phyloP scores from a whole-genome alignment of 2,113 vertebrate species.

The Sander lucioperca region DNA sequence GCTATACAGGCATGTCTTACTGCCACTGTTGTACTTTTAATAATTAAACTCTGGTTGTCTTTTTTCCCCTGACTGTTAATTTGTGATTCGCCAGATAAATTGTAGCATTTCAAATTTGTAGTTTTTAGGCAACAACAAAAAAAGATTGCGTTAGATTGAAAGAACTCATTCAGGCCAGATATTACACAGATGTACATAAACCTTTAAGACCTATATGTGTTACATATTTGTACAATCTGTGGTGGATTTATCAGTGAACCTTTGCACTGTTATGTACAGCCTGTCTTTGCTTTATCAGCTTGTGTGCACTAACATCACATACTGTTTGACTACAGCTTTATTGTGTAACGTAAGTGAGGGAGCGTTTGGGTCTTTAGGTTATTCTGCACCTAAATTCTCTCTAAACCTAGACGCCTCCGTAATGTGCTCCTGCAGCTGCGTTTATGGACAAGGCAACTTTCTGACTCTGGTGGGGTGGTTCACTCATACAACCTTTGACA shows the following conservation, averaged over 20 bases:
- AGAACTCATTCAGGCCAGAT: not conserved
- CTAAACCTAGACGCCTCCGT: not conserved
- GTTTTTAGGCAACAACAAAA: not conserved
- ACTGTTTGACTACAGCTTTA: not conserved
- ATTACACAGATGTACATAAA: not conserved
- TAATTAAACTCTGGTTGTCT: constrained; percentile 29
- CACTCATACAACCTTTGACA: constrained; percentile 19
- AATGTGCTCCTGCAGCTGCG: not conserved
- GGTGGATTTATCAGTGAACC: constrained; percentile 7
- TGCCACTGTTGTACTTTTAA: constrained; percentile 21
- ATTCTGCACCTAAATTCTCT: not conserved
- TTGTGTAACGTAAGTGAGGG: not conserved
- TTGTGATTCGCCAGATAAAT: not conserved
- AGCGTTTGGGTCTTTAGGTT: not conserved
- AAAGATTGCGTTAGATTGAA: not conserved
- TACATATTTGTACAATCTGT: not conserved
- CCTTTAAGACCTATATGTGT: not conserved
- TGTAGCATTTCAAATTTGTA: not conserved
- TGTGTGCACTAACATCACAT: not conserved
- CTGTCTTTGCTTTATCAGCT: not conserved
- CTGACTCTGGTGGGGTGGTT: not conserved
- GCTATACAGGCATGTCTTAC: constrained; percentile 6
- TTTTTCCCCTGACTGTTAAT: not conserved
- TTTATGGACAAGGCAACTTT: not conserved
- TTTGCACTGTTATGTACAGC: constrained; percentile 12